Evolutionary conservation across 2,797 vertebrate species (phyloP).

Genomic region (Mormyrus hasselquistii): DNA sequence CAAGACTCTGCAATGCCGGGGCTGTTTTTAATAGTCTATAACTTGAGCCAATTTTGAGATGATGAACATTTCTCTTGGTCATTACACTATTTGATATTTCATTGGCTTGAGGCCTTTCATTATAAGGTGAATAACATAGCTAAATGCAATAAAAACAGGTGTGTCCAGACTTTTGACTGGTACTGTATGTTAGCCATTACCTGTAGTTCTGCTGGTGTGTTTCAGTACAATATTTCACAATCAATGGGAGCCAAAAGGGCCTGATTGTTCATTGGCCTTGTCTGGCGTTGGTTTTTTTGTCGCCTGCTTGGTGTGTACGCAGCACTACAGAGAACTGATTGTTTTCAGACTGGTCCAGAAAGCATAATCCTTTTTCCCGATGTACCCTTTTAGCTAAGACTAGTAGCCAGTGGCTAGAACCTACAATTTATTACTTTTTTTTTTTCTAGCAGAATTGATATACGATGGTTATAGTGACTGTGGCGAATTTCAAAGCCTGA

Average conservation of each 20-base stretch:
- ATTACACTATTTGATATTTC: neutral
- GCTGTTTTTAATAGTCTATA: neutral
- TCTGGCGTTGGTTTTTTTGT: neutral
- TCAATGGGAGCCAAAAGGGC: neutral
- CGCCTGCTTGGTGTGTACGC: neutral
- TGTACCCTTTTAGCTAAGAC: neutral
- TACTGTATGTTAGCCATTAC: neutral
- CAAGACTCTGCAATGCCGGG: neutral
- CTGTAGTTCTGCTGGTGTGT: neutral
- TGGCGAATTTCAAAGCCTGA: neutral
- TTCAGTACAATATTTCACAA: neutral
- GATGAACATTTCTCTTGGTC: neutral
- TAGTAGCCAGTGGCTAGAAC: neutral
- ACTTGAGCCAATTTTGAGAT: neutral
- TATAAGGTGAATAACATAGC: neutral
- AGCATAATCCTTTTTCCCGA: neutral
- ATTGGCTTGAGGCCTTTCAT: neutral
- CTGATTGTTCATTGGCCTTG: neutral
- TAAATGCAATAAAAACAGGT: neutral
- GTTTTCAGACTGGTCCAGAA: neutral
- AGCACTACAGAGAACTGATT: neutral
- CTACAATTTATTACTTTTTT: neutral
- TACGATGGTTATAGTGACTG: neutral
- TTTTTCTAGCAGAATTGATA: neutral
- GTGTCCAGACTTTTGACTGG: neutral